These are phyloP conservation scores for Saccopteryx leptura DNA, from an alignment of 2,113 vertebrate genomes.

Conservation along the genomic window DNA sequence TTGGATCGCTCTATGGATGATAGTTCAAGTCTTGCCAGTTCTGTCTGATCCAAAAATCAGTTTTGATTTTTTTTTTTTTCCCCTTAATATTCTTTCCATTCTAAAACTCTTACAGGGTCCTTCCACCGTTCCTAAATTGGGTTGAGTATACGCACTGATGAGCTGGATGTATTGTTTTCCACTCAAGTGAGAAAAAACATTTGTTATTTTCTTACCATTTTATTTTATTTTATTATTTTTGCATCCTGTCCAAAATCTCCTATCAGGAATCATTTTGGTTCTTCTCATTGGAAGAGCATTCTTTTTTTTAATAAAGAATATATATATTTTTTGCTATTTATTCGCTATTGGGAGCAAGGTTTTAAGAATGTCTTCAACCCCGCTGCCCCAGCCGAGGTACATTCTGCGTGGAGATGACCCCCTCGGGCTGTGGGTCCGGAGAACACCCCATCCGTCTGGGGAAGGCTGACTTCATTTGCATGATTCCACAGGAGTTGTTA, in stretches of 20 bases:
- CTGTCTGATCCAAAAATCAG: not conserved
- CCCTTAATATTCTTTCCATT: not conserved
- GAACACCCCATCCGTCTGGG: not conserved
- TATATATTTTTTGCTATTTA: not conserved
- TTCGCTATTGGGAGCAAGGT: not conserved
- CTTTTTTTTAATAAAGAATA: not conserved
- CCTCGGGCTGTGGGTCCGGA: not conserved
- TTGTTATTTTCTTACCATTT: not conserved
- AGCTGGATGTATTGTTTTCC: not conserved
- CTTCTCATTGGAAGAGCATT: not conserved
- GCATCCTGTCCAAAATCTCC: not conserved
- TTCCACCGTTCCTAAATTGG: not conserved
- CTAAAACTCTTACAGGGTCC: not conserved
- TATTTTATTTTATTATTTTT: constrained; percentile 23
- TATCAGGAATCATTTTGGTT: not conserved
- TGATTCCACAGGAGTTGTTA: not conserved
- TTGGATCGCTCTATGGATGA: not conserved
- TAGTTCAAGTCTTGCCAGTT: not conserved
- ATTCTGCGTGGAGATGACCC: not conserved
- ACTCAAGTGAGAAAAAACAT: not conserved
- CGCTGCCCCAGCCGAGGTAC: not conserved
- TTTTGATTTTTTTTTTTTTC: not conserved
- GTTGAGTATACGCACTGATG: not conserved
- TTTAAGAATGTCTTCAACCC: not conserved
- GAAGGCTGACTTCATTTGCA: not conserved